Conservation (phyloP, 2,797 vertebrate species). For the Microctenopoma stevenorrisi region DNA sequence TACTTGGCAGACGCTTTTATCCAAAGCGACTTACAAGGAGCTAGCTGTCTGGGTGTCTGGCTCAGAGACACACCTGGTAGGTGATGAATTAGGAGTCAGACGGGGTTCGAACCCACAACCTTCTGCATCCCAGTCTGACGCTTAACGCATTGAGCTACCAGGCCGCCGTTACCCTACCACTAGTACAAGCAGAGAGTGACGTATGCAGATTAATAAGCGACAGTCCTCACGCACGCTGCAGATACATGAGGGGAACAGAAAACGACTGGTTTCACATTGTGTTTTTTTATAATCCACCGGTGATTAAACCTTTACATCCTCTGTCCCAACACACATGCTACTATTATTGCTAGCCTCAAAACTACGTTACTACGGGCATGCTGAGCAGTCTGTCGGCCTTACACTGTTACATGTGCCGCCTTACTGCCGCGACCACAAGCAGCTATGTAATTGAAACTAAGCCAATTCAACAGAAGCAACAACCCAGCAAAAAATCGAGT, state of each 20-base stretch:
- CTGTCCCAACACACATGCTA: neutral
- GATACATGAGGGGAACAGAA: conserved; percentile 51
- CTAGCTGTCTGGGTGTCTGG: no score
- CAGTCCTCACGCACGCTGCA: conserved; percentile 6
- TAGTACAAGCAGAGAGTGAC: neutral
- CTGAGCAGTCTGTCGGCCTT: conserved; percentile 19
- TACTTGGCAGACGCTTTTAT: no score
- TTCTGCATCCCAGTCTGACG: no score
- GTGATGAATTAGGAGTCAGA: no score
- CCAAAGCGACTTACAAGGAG: no score
- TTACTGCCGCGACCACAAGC: conserved; percentile 18
- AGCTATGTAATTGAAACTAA: conserved; percentile 23
- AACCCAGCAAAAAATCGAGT: conserved; percentile 23
- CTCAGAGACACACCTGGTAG: no score
- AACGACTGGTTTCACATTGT: conserved; percentile 23
- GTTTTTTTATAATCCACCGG: conserved; percentile 14
- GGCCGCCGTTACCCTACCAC: neutral
- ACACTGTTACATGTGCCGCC: conserved; percentile 14
- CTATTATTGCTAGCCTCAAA: conserved; percentile 22
- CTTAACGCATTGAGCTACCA: no score
- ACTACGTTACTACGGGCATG: conserved; percentile 23
- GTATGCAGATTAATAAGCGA: conserved; percentile 4
- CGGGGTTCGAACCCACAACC: no score
- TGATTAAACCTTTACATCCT: conserved; percentile 9
- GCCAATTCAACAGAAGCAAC: neutral